A percentile compares a stretch with the other conserved stretches of the same genome.
Conservation (phyloP, 2,797 vertebrate genomes). For the Falco berigora region DNA sequence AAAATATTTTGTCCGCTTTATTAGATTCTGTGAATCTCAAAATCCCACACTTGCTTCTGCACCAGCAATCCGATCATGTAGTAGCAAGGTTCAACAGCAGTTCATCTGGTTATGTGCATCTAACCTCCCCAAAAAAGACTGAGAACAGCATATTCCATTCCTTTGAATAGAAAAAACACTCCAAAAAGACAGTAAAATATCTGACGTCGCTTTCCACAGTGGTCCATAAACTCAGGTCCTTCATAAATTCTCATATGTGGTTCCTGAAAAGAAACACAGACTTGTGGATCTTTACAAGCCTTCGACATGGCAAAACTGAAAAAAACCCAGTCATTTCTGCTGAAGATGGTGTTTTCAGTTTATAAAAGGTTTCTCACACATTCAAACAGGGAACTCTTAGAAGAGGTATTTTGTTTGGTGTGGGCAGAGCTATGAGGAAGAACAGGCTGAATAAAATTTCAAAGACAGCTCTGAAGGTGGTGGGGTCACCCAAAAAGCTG, state of each 20-base stretch:
- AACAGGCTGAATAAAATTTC: background rate
- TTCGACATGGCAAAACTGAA: background rate
- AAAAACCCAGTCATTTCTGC: background rate
- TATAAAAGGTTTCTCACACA: background rate
- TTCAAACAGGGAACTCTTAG: background rate
- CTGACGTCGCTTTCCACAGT: background rate
- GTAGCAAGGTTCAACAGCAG: slow-evolving; percentile 1
- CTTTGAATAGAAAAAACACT: background rate
- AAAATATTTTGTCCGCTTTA: background rate
- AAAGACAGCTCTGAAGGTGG: background rate
- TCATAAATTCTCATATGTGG: background rate
- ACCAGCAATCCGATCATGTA: background rate
- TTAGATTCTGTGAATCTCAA: background rate
- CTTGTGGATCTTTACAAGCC: background rate
- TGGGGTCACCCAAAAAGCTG: background rate
- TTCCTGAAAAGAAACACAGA: background rate
- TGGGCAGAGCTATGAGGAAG: background rate
- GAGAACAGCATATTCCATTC: slow-evolving; percentile 14
- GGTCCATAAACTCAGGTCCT: background rate
- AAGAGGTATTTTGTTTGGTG: background rate
- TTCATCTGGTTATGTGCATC: background rate
- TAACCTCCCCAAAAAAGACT: background rate
- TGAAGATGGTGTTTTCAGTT: background rate
- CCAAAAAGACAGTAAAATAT: background rate
- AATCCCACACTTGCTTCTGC: background rate